phyloP scores from a whole-genome alignment of 2,797 vertebrate species.

The Pogoniulus pusillus region DNA sequence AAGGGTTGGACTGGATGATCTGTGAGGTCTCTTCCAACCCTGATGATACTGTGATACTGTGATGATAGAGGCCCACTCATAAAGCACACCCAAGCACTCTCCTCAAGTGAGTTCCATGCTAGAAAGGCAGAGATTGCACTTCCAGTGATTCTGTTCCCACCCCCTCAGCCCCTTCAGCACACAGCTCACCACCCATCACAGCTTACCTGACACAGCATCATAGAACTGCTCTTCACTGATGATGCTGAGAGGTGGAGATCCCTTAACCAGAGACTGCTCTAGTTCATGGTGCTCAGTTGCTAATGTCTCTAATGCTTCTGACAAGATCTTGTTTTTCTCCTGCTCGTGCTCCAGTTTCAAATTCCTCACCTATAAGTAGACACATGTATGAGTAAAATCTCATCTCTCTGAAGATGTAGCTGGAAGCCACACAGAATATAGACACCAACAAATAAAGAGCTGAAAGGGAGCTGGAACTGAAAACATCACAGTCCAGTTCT shows the following conservation, averaged over 20 bases:
- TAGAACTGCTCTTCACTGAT: constrained; percentile 96
- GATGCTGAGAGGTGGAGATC: constrained; percentile 84
- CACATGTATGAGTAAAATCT: constrained; percentile 71
- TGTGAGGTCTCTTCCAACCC: no score
- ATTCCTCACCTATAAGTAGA: constrained; percentile 89
- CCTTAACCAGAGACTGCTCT: constrained; percentile 91
- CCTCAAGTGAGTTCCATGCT: not conserved
- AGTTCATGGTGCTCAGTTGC: constrained; percentile 95
- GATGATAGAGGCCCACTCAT: not conserved
- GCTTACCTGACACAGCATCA: constrained; percentile 92
- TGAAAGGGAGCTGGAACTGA: constrained; percentile 52
- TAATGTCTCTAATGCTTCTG: constrained; percentile 92
- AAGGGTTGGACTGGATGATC: no score
- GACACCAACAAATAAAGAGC: constrained; percentile 47
- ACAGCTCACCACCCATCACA: constrained; percentile 65
- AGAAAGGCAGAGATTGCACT: not conserved
- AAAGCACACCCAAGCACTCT: not conserved
- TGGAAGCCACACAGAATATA: constrained; percentile 51
- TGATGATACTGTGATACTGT: no score
- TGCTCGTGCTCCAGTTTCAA: constrained; percentile 94
- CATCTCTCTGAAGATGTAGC: constrained; percentile 39
- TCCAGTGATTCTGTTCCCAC: not conserved
- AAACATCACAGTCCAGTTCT: not conserved
- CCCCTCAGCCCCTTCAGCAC: rapidly evolving
- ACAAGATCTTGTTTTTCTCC: constrained; percentile 97